Evolutionary conservation across 2,797 vertebrate species (phyloP).

Genomic region (Megalops cyprinoides): DNA sequence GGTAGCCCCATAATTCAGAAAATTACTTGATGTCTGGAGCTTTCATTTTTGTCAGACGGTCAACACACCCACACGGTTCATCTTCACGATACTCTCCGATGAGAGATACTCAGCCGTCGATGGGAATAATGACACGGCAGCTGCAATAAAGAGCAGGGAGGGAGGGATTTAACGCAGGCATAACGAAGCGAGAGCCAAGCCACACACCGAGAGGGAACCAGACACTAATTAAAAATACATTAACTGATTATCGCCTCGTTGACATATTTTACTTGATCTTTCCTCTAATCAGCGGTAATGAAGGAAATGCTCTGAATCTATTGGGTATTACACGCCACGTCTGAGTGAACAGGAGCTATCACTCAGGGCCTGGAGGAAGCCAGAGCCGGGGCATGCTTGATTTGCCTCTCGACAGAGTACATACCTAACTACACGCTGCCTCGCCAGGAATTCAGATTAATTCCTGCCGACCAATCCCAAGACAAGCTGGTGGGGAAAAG

Average conservation of each 20-base stretch:
- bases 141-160: conserved; percentile 41
- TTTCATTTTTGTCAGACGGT: conserved; percentile 37
- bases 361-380: conserved; percentile 40
- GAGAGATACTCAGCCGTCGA: background rate
- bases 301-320: conserved; percentile 59
- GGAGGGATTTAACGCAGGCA: conserved; percentile 49
- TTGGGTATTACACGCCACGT: conserved; percentile 65
- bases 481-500: background rate
- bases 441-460: background rate
- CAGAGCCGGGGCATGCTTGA: background rate
- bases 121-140: conserved; percentile 49
- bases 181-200: conserved; percentile 48
- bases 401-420: background rate
- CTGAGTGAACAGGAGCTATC: conserved; percentile 68
- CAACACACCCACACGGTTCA: conserved; percentile 60
- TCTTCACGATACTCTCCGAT: conserved; percentile 46
- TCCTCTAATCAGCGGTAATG: conserved; percentile 69
- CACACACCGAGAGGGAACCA: conserved; percentile 51
- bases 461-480: background rate
- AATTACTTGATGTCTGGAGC: conserved; percentile 56
- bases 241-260: conserved; percentile 66
- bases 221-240: conserved; percentile 70
- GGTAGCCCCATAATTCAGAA: conserved; percentile 68
- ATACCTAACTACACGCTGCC: background rate
- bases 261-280: conserved; percentile 69